phyloP scores from a whole-genome alignment of 2,888 invertebrate species.

The Hydriomena furcata region DNA sequence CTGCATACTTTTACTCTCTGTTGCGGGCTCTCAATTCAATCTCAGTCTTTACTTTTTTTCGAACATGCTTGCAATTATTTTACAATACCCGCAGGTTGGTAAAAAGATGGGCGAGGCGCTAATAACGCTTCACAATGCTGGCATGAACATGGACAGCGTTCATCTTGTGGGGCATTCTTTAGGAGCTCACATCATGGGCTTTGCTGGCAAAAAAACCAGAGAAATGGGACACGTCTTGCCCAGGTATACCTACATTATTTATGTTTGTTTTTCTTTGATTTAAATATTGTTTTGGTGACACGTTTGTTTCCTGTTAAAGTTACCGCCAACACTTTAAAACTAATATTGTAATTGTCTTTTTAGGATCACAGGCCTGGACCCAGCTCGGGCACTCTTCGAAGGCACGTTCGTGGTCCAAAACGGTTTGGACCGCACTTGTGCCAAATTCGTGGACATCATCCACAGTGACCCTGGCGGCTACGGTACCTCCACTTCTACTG shows the following conservation, averaged over 20 bases:
- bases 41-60: no score
- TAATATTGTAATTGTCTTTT: slow-evolving; percentile 1
- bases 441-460: slow-evolving; percentile 85
- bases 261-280: no score
- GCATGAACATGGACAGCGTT: slow-evolving; percentile 57
- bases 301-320: no score
- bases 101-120: slow-evolving; percentile 54
- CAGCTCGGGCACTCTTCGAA: slow-evolving; percentile 83
- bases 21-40: no score
- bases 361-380: slow-evolving; percentile 84
- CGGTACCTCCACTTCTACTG: slow-evolving; percentile 75
- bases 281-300: no score
- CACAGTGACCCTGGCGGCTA: slow-evolving; percentile 86
- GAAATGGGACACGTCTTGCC: slow-evolving; percentile 53
- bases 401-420: slow-evolving; percentile 58
- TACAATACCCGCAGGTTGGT: slow-evolving; percentile 51
- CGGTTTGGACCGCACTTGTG: slow-evolving; percentile 76
- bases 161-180: slow-evolving; percentile 74
- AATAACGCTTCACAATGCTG: slow-evolving; percentile 51
- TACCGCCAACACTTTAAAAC: not conserved
- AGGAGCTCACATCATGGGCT: slow-evolving; percentile 72
- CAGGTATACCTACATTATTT: slow-evolving; percentile 47
- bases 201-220: slow-evolving; percentile 59
- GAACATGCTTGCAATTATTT: no score
- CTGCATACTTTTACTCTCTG: slow-evolving; percentile 5